phyloP scores from a whole-genome alignment of 2,888 invertebrate genomes.

The Drosophila cognata region DNA sequence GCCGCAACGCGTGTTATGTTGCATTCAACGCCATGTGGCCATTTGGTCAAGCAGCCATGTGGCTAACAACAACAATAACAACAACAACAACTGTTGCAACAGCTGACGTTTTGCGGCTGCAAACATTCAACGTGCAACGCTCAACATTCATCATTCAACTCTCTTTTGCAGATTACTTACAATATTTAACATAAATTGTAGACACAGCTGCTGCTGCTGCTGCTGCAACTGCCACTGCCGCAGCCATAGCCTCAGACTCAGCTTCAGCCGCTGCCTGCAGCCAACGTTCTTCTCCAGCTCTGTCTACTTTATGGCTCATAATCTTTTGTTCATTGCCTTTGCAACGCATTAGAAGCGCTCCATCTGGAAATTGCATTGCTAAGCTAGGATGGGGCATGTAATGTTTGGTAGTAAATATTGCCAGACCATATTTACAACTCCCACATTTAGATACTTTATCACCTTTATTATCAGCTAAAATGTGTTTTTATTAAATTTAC shows the following conservation, averaged over 20 bases:
- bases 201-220: constrained; percentile 57
- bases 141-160: constrained; percentile 53
- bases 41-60: constrained; percentile 32
- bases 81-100: constrained; percentile 41
- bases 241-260: neutral
- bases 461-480: neutral
- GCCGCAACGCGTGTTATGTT: constrained; percentile 66
- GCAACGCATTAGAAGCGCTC: constrained; percentile 26
- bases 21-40: constrained; percentile 61
- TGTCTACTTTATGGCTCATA: constrained; percentile 24
- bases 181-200: constrained; percentile 75
- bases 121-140: constrained; percentile 50
- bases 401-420: neutral
- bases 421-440: neutral
- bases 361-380: constrained; percentile 3
- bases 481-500: neutral
- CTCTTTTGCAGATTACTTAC: constrained; percentile 71
- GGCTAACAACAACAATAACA: constrained; percentile 13
- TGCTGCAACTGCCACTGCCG: neutral
- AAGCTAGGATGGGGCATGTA: neutral
- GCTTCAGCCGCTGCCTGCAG: constrained; percentile 6
- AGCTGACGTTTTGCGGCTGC: constrained; percentile 59
- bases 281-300: constrained; percentile 24
- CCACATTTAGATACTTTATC: neutral
- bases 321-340: constrained; percentile 20